Evolutionary conservation across 1,140 invertebrate genomes (phyloP), one percentile per base, ranked within the genome.

Genomic region (Bombus picipes): DNA sequence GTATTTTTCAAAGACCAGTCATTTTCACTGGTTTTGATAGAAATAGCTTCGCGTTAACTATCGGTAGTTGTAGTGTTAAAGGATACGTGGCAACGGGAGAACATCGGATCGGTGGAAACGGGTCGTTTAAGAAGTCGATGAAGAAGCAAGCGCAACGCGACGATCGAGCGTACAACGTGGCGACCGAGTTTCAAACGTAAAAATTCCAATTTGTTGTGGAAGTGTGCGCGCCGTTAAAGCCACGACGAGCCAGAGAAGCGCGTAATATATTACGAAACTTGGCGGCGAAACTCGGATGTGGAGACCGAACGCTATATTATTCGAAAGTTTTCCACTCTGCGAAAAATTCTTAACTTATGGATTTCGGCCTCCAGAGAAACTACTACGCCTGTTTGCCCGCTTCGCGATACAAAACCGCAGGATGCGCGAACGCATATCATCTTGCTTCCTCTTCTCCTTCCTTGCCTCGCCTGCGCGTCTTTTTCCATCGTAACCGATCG

Each of bases 241-340:
- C 92, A 84, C 91, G 92, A 93, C 91, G 89, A 93, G 89, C 90
- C 89, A 89, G 90, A 92, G 92, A 92, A 92, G 92, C 91, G 92
- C 89, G 91, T 92, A 94, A 95, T 94, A 93, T 94, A 95, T 94
- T 94, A 95, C 92, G 91, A 94, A 94, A 94, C 91, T 95, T 94
- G 88, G 88, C 88, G n/a, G 83, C 86, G 86, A 81, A 86, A 88
- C 71, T 62, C 68, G 87, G 87, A 92, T 91, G 89, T 76, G 89
- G 92, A 32, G 39, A 87, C 79, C 86, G 88, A 89, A 90, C 92
- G 92, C 92, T 93, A 91, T 93, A 92, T 93, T 94, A 94, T 93
- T 89, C 92, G 81, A 92, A 95, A 95, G 91, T 95, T 95, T 94
- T 94, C 92, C 92, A 94, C 94, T 94, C 90, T 89, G 89, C 90